These are phyloP conservation scores for Picus viridis DNA, from an alignment of 2,797 vertebrate species.

Conservation along the genomic window DNA sequence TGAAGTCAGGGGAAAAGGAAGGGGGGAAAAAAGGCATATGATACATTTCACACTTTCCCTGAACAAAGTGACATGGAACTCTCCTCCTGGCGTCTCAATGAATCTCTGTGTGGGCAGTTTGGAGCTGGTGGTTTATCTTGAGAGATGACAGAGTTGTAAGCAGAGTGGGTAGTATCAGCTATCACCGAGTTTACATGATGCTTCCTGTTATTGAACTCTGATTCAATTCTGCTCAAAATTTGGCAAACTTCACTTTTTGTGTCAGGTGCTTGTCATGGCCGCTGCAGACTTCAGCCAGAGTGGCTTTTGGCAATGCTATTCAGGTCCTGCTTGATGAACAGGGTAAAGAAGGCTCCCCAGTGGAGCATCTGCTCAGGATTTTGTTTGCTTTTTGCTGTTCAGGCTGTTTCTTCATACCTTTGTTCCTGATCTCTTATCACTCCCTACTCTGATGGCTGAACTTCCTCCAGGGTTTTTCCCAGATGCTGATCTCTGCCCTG, in stretches of 20 bases:
- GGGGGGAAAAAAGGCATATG: conserved; percentile 32
- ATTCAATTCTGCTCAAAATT: neutral
- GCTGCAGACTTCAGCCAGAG: neutral
- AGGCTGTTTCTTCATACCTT: neutral
- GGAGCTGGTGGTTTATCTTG: conserved; percentile 36
- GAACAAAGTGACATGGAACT: neutral
- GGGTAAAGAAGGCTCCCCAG: neutral
- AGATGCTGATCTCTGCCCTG: neutral
- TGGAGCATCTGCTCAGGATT: neutral
- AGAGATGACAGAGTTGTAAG: conserved; percentile 49
- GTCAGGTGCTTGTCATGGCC: neutral
- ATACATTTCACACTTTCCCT: conserved; percentile 54
- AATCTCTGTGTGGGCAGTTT: conserved; percentile 42
- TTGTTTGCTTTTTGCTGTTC: neutral
- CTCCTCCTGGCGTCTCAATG: conserved; percentile 52
- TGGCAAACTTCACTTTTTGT: neutral
- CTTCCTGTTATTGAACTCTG: conserved; percentile 37
- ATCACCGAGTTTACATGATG: neutral
- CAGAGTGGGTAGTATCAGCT: conserved; percentile 47
- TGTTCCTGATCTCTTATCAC: neutral
- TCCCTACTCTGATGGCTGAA: neutral
- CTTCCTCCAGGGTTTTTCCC: neutral
- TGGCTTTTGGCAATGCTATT: neutral
- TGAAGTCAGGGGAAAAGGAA: conserved; percentile 38
- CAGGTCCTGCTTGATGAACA: rapidly evolving